These are phyloP conservation scores for Ormyrus nitidulus DNA, from an alignment of 2,888 invertebrate genomes.

Conservation along the genomic window DNA sequence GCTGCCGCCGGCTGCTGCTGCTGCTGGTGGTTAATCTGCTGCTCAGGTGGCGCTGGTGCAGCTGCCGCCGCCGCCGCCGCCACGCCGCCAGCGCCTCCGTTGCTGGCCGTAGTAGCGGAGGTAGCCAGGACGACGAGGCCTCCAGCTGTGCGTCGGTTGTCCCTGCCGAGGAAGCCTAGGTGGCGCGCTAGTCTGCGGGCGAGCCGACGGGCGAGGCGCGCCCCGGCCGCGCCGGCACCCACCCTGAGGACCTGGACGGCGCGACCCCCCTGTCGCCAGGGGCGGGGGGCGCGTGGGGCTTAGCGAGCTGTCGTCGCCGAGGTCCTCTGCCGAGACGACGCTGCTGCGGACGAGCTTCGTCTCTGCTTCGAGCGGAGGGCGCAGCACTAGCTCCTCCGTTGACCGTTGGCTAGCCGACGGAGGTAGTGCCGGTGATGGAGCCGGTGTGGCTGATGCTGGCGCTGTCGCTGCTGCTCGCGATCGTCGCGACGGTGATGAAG, in stretches of 20 bases:
- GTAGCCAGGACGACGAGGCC: constrained; percentile 61
- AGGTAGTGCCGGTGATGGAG: constrained; percentile 28
- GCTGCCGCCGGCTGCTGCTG: constrained; percentile 25
- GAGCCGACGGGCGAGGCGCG: constrained; percentile 79
- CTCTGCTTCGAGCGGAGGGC: background rate
- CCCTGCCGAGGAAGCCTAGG: constrained; percentile 68
- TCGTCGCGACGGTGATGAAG: constrained; percentile 7
- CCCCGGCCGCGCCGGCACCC: constrained; percentile 82
- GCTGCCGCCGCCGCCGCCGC: constrained; percentile 60
- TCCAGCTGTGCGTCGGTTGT: constrained; percentile 46
- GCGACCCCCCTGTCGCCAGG: constrained; percentile 77
- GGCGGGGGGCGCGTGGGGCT: constrained; percentile 64
- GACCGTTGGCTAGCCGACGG: constrained; percentile 21
- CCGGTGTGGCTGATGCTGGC: constrained; percentile 22
- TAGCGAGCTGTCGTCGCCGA: constrained; percentile 46
- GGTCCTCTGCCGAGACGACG: too few species aligned
- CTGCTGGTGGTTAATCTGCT: constrained; percentile 21
- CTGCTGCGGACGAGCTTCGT: too few species aligned
- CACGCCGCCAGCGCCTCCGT: constrained; percentile 59
- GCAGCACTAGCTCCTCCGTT: constrained; percentile 54
- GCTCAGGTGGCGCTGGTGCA: constrained; percentile 1
- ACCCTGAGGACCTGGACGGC: constrained; percentile 75
- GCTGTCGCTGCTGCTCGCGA: constrained; percentile 24
- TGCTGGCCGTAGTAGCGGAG: constrained; percentile 37
- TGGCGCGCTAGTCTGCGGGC: constrained; percentile 71